Evolutionary conservation across 2,888 invertebrate genomes (phyloP).

Genomic region (Folsomia candida): DNA sequence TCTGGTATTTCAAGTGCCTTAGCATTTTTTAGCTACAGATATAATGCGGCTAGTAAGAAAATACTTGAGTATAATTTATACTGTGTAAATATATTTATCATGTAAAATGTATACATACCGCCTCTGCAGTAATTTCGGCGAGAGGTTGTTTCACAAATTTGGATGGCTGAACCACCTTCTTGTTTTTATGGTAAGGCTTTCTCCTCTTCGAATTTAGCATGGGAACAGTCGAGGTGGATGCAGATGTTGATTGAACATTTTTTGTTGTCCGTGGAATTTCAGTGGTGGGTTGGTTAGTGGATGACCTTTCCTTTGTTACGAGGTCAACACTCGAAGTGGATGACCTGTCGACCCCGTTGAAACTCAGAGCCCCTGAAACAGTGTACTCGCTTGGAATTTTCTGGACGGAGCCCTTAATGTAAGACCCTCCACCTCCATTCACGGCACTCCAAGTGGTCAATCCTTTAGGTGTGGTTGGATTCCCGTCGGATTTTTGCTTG

Average conservation of each 20-base stretch:
- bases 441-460: conserved; percentile 50
- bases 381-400: conserved; percentile 43
- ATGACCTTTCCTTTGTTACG: conserved; percentile 27
- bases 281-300: not conserved
- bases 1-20: no score
- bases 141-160: conserved; percentile 46
- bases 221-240: conserved; percentile 1
- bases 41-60: no score
- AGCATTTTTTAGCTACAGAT: no score
- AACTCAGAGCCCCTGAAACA: conserved; percentile 37
- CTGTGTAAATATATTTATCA: no score
- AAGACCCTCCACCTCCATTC: conserved; percentile 22
- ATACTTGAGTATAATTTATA: no score
- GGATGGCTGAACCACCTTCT: conserved; percentile 35
- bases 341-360: conserved; percentile 34
- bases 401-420: conserved; percentile 39
- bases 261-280: conserved; percentile 27
- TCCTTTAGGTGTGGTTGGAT: conserved; percentile 48
- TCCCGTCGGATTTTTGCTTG: conserved; percentile 35
- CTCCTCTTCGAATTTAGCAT: conserved; percentile 16
- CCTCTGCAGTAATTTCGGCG: conserved; percentile 42
- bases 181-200: conserved; percentile 29
- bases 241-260: not conserved
- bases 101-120: no score
- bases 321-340: conserved; percentile 34